Base-by-base conservation (phyloP, 2,113 vertebrate genomes). In the Sander lucioperca region DNA sequence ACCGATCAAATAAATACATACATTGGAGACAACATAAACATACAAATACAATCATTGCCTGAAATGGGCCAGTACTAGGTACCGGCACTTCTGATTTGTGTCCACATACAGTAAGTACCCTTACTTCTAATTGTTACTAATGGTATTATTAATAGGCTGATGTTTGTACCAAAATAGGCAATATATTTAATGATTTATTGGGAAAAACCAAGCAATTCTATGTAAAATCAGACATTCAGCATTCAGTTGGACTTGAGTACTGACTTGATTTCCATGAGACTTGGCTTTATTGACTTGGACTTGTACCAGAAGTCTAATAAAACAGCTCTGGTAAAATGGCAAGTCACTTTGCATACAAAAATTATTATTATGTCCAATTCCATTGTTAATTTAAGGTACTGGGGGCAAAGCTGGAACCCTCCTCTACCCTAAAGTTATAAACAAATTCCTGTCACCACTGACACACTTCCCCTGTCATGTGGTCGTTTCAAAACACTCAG, bases 391-490 rank as follows among this genome's bases (percentile, higher is more conserved):
- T 9, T 2, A 15, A n/a, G 9, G 4, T 1, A 21, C 4, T 62
- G 12, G 11, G 56, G 30, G 43, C 11, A 51, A 36, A 75, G n/a
- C 21, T 5, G 10, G 25, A 61, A 63, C 45, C 15, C 19, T 51
- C 7, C 8, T 72, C n/a, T 1, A 2, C 7, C 61, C 58, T 27
- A 1, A 53, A 27, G 45, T 51, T 45, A 45, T 10, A 39, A 78
- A 79, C 30, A 63, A 43, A 54, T 23, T 48, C 21, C 48, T 12
- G 43, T 50, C 65, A 16, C 61, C 47, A 23, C 45, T 16, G 18
- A 48, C 47, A 65, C 51, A 85, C 85, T 90, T 92, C 89, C 89
- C 86, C 70, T 85, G 15, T 90, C 80, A 79, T 67, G 68, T 75
- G 81, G 53, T 5, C 2, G 14, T 85, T 90, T 86, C 83, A 80